A percentile compares a stretch with the other conserved stretches of the same genome.
Evolutionary conservation across 2,113 vertebrate genomes (phyloP).

Genomic region (Sylvicapra grimmia): DNA sequence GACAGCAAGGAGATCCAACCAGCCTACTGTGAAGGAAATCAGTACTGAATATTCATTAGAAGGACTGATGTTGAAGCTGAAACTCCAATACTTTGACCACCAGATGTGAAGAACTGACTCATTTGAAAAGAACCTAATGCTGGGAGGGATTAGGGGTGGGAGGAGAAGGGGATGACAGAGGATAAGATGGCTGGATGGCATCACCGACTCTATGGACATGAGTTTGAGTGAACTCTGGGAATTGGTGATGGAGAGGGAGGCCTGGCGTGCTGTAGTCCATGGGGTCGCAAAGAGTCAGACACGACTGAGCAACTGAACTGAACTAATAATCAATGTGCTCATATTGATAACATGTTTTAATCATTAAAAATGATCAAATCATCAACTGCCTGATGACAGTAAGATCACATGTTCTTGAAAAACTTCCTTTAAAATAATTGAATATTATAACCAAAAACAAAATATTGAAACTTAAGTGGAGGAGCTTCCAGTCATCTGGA

Average conservation of each 20-base stretch:
- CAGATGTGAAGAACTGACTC: not conserved
- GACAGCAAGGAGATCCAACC: not conserved
- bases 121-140: not conserved
- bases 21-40: not conserved
- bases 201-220: not conserved
- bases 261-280: accelerated
- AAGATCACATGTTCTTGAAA: not conserved
- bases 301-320: not conserved
- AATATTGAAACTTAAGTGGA: not conserved
- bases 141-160: not conserved
- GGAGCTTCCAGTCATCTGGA: not conserved
- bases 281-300: not conserved
- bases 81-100: not conserved
- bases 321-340: not conserved
- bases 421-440: not conserved
- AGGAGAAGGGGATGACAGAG: not conserved
- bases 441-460: not conserved
- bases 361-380: not conserved
- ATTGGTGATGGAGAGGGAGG: not conserved
- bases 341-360: not conserved
- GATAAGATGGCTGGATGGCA: not conserved
- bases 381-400: not conserved
- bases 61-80: not conserved
- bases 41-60: not conserved
- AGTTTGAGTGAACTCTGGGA: not conserved